Evolutionary conservation across 2,797 vertebrate species (phyloP).

Genomic region (Lithobates pipiens): DNA sequence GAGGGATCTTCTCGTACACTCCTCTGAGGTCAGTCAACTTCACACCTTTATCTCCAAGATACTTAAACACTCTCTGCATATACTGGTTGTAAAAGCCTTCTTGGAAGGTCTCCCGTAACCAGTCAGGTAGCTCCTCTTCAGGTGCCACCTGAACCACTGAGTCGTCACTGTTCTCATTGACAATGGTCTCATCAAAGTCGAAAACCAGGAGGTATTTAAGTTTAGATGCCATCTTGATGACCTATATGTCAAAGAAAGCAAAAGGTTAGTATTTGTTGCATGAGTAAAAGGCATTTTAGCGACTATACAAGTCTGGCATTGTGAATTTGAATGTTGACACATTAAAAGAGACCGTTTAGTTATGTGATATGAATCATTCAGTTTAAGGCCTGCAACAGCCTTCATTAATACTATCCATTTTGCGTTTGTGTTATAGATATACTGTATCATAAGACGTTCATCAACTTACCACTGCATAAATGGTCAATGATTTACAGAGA

Average conservation of each 20-base stretch:
- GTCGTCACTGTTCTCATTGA: conserved; percentile 94
- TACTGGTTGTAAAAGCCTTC: conserved; percentile 91
- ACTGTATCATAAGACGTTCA: too few species aligned
- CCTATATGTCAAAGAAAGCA: conserved; percentile 62
- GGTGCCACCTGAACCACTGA: conserved; percentile 84
- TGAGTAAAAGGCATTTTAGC: too few species aligned
- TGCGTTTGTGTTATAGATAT: too few species aligned
- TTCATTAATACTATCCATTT: too few species aligned
- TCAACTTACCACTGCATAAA: too few species aligned
- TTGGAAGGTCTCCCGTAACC: conserved; percentile 84
- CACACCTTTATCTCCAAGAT: conserved; percentile 89
- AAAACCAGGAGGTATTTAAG: conserved; percentile 89
- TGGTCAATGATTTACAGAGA: too few species aligned
- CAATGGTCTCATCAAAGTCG: conserved; percentile 95
- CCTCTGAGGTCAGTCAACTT: conserved; percentile 81
- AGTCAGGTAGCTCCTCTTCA: conserved; percentile 81
- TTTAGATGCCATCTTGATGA: conserved; percentile 63
- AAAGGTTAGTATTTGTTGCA: not conserved
- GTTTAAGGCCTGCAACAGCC: too few species aligned
- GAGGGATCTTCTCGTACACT: conserved; percentile 87
- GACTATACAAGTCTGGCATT: too few species aligned
- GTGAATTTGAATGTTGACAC: too few species aligned
- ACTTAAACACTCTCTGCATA: conserved; percentile 89
- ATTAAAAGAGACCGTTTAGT: too few species aligned
- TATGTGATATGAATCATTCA: too few species aligned